Base-by-base conservation (phyloP, 2,113 vertebrate species). In the Struthidea cinerea region DNA sequence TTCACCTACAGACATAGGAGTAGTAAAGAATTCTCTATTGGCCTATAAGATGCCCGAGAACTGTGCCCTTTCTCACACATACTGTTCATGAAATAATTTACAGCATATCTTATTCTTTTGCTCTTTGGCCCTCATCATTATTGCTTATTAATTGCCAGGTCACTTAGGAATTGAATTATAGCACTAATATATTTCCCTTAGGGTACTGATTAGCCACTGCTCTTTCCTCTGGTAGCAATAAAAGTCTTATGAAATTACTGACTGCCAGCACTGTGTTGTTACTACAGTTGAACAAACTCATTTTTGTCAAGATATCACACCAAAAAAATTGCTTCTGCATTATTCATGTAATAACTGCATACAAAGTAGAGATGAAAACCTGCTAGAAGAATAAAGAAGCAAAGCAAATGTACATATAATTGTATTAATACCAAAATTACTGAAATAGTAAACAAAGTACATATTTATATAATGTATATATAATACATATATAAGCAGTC, bases 111-210 rank as follows among this genome's bases (percentile, higher is more conserved):
- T 74, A 42, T 46, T 16, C 22, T 89, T 73, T 73, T 87, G 47
- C 35, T 86, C 59, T 89, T 86, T 93, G 30, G 3, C 22, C 18
- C 10, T 28, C 88, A 74, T 79, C 24, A 59, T 55, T 84, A 75
- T 79, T 80, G 50, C 37, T 94, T 94, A 96, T 95, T 90, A 96
- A 93, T 93, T 94, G 77, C 70, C 42, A 77, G 81, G 77, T 91
- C 71, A 77, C 59, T 93, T 83, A 89, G 61, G 69, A 86, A 91
- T 49, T 87, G 70, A 96, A 77, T 85, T 94, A 90, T 69, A 63
- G 37, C 7, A 4, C 37, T 78, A 53, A 69, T 68, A 68, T 68
- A 75, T 84, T 91, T 87, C 68, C 93, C 86, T 76, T 60, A 82
- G 52, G 73, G 74, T 56, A 76, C 61, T 76, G 61, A 84, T 89